Conservation (phyloP, 2,113 vertebrate genomes). For the Neogale vison region DNA sequence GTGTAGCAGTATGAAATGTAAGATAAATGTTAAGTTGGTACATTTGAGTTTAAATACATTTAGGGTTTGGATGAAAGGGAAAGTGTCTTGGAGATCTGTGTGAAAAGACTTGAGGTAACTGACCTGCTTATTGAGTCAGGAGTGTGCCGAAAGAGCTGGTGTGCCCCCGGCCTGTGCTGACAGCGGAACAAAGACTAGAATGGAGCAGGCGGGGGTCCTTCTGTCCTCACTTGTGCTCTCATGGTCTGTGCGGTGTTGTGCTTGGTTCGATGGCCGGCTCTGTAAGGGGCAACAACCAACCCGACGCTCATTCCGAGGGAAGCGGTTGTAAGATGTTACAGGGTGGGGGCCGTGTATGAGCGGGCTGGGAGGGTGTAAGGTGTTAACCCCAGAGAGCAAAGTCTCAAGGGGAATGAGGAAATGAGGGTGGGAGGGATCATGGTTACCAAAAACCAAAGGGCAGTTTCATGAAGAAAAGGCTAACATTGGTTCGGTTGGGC, state of each 20-base stretch:
- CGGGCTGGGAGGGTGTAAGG: not conserved
- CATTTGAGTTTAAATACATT: not conserved
- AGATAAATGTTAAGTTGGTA: not conserved
- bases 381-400: not conserved
- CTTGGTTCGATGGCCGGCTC: not conserved
- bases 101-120: not conserved
- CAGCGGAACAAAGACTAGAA: not conserved
- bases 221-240: not conserved
- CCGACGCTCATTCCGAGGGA: not conserved
- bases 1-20: not conserved
- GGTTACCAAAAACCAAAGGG: not conserved
- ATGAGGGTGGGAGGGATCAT: not conserved
- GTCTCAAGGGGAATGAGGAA: not conserved
- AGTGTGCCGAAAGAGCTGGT: not conserved
- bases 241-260: not conserved
- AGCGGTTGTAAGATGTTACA: not conserved
- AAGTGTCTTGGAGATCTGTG: not conserved
- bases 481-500: not conserved
- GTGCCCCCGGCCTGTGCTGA: not conserved
- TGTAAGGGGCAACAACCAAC: not conserved
- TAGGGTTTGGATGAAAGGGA: not conserved
- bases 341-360: not conserved
- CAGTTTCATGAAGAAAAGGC: not conserved
- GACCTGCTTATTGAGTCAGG: not conserved
- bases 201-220: not conserved